phyloP scores from a whole-genome alignment of 2,797 vertebrate genomes.

The Anguilla megastoma region DNA sequence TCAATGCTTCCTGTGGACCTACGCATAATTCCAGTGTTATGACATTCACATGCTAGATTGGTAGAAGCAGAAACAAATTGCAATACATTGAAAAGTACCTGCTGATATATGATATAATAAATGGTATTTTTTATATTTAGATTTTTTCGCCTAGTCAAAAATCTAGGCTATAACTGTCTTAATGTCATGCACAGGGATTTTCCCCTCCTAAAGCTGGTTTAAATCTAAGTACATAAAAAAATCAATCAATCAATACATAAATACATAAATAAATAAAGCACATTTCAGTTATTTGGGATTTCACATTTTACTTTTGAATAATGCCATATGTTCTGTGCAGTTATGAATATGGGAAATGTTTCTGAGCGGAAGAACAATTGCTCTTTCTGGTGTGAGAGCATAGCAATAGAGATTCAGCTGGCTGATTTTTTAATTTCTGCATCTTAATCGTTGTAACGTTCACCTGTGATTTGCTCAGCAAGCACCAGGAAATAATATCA shows the following conservation, averaged over 20 bases:
- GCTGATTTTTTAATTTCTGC: slow-evolving; percentile 58
- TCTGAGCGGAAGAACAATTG: not conserved
- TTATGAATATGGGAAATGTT: not conserved
- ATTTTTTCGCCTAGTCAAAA: not conserved
- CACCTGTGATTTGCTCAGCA: slow-evolving; percentile 61
- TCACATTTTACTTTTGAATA: not conserved
- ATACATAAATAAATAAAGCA: not conserved
- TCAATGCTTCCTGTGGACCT: not conserved
- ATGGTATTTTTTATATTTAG: not conserved
- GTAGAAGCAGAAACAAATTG: not conserved
- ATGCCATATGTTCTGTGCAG: not conserved
- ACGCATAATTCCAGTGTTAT: not conserved
- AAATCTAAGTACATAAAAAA: not conserved
- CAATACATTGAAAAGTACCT: no score
- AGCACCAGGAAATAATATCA: slow-evolving; percentile 61
- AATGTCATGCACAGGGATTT: not conserved
- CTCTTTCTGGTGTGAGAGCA: not conserved
- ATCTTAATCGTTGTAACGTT: slow-evolving; percentile 57
- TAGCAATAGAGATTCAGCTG: not conserved
- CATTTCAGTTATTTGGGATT: not conserved
- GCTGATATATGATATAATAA: not conserved
- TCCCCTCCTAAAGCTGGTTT: not conserved
- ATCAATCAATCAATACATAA: not conserved
- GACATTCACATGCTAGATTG: not conserved
- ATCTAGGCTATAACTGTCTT: not conserved